phyloP scores from a whole-genome alignment of 2,888 invertebrate genomes.

The Drosophila hamatofila region DNA sequence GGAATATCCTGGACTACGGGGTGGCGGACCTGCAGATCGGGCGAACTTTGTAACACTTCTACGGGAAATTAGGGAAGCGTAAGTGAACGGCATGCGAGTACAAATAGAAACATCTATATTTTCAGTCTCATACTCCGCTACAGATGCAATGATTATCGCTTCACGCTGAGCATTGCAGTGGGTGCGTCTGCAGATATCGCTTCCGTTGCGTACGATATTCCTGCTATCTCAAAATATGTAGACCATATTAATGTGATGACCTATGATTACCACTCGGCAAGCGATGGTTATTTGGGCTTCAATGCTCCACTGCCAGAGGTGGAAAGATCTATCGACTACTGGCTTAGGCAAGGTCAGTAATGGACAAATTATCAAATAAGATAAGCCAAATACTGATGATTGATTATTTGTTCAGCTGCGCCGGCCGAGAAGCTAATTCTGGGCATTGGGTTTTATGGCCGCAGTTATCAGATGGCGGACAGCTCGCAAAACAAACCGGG shows the following conservation, averaged over 20 bases:
- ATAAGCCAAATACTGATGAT: not conserved
- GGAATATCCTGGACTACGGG: not conserved
- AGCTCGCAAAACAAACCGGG: slow-evolving; percentile 61
- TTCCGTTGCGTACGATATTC: not conserved
- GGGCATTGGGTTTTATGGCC: slow-evolving; percentile 95
- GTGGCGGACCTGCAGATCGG: not conserved
- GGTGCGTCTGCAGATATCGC: not conserved
- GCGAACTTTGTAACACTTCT: not conserved
- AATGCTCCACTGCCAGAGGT: slow-evolving; percentile 88
- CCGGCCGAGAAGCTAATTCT: slow-evolving; percentile 93
- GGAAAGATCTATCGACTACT: slow-evolving; percentile 93
- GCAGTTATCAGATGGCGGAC: slow-evolving; percentile 91
- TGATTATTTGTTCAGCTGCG: slow-evolving; percentile 45
- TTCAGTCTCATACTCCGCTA: not conserved
- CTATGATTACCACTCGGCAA: slow-evolving; percentile 8
- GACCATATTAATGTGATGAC: not conserved
- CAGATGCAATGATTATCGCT: not conserved
- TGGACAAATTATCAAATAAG: not conserved
- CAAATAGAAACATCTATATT: not conserved
- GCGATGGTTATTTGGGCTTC: slow-evolving; percentile 62
- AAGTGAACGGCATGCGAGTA: not conserved
- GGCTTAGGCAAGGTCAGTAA: slow-evolving; percentile 86
- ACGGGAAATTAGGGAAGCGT: not conserved
- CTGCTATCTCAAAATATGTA: not conserved
- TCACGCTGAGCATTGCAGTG: not conserved